phyloP scores from a whole-genome alignment of 2,888 invertebrate species.

The Polymixis flavicincta region DNA sequence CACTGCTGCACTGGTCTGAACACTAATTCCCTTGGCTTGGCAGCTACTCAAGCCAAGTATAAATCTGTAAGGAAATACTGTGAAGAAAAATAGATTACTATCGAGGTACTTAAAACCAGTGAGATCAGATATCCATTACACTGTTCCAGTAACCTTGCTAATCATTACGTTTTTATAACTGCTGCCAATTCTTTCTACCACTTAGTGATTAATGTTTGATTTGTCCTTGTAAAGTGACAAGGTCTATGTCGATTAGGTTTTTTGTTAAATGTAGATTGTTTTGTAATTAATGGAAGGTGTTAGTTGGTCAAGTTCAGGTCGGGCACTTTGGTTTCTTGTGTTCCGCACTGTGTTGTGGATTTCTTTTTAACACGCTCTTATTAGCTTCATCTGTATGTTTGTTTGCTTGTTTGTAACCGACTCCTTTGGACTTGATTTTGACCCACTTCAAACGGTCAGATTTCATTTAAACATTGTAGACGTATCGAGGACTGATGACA shows the following conservation, averaged over 20 bases:
- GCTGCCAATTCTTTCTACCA: slow-evolving; percentile 57
- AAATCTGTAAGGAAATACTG: neutral
- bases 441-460: too few species aligned
- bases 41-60: neutral
- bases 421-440: too few species aligned
- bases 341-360: neutral
- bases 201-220: slow-evolving; percentile 57
- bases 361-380: neutral
- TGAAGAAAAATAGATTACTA: slow-evolving; percentile 21
- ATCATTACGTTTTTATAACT: slow-evolving; percentile 50
- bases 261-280: slow-evolving; percentile 48
- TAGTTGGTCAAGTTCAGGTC: slow-evolving; percentile 57
- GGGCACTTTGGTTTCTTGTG: slow-evolving; percentile 17
- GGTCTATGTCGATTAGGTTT: slow-evolving; percentile 50
- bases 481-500: too few species aligned
- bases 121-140: slow-evolving; percentile 55
- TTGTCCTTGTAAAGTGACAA: slow-evolving; percentile 59
- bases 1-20: too few species aligned
- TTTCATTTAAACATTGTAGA: too few species aligned
- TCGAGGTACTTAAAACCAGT: slow-evolving; percentile 32
- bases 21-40: too few species aligned
- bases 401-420: too few species aligned
- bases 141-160: slow-evolving; percentile 53
- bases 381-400: too few species aligned
- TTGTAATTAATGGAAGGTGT: slow-evolving; percentile 53